phyloP scores from a whole-genome alignment of 2,888 invertebrate species.

The Trichopoda pennipes region DNA sequence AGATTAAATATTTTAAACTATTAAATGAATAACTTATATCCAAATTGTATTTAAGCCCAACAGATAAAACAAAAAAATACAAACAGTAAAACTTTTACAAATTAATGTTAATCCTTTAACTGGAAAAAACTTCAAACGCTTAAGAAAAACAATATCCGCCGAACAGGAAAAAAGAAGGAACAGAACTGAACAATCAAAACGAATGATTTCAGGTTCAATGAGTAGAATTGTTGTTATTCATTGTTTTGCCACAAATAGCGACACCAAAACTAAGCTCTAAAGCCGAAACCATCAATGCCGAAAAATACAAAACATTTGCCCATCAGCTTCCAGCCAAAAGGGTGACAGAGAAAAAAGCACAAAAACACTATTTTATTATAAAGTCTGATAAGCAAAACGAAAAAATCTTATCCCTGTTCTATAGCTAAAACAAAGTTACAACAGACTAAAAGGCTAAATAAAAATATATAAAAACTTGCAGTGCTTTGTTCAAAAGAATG shows the following conservation, averaged over 20 bases:
- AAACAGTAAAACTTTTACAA: slow-evolving; percentile 35
- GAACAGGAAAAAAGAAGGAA: slow-evolving; percentile 30
- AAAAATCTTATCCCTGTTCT: slow-evolving; percentile 31
- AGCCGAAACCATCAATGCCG: slow-evolving; percentile 53
- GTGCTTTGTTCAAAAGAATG: too few species aligned
- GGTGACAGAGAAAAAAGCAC: neutral
- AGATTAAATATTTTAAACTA: neutral
- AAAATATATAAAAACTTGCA: too few species aligned
- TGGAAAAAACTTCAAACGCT: slow-evolving; percentile 34
- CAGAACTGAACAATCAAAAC: slow-evolving; percentile 57
- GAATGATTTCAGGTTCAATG: slow-evolving; percentile 66
- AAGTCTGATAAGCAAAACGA: slow-evolving; percentile 41
- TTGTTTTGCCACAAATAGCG: slow-evolving; percentile 59
- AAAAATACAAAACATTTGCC: neutral
- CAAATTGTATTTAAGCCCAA: slow-evolving; percentile 1
- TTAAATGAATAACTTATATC: neutral
- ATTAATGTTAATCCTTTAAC: slow-evolving; percentile 56
- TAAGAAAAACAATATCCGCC: slow-evolving; percentile 31
- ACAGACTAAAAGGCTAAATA: neutral
- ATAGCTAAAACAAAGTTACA: slow-evolving; percentile 24
- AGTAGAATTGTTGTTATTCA: slow-evolving; percentile 58
- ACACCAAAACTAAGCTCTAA: slow-evolving; percentile 61
- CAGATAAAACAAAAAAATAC: slow-evolving; percentile 7
- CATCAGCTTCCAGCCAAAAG: slow-evolving; percentile 20
- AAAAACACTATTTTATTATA: slow-evolving; percentile 1